Evolutionary conservation across 2,888 invertebrate species (phyloP), one percentile per base, ranked within the genome.

Genomic region (Drosophila robusta): DNA sequence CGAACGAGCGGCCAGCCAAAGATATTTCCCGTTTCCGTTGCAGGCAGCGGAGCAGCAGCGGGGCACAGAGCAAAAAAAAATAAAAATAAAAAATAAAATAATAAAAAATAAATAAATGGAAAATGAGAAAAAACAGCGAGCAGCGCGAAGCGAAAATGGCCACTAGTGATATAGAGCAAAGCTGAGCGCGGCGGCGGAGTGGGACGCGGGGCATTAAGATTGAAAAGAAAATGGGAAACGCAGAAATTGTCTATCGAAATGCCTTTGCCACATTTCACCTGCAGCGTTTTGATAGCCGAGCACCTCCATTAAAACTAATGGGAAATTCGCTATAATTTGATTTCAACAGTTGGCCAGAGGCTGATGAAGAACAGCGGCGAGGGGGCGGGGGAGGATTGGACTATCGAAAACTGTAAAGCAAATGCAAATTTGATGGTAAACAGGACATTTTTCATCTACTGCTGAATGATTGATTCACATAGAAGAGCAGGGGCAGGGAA

Each of bases 41-140:
- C 55, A 57, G 34, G 32, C 32, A 5, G 55, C 29, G 46, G 8
- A 11, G 12, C 1, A 26, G 38, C 22, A 1, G 8, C 22, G 14
- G 26, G 44, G 8, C 26, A 29, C 26, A 29, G 8, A 29, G 8
- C 9, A 9, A 29, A 29, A 29, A 29, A 22, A 22, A 22, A 29
- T 50, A 16, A 11, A 57, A 34, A 36, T 22, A 12, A 55, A 60
- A 55, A 75, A 76, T 55, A 73, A 75, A 89, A 89, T 85, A 85
- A 85, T 87, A 85, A 89, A 89, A 89, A 89, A 89, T 87, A 87
- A 89, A 85, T 84, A 89, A 84, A 84, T 89, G 87, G 84, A 81
- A 84, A 84, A 87, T 84, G 89, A 78, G 82, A 72, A 78, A 86
- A 72, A 62, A 58, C 38, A 66, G 56, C 51, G 52, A 42, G 50